phyloP scores from a whole-genome alignment of 2,797 vertebrate genomes.

The Notamacropus eugenii region DNA sequence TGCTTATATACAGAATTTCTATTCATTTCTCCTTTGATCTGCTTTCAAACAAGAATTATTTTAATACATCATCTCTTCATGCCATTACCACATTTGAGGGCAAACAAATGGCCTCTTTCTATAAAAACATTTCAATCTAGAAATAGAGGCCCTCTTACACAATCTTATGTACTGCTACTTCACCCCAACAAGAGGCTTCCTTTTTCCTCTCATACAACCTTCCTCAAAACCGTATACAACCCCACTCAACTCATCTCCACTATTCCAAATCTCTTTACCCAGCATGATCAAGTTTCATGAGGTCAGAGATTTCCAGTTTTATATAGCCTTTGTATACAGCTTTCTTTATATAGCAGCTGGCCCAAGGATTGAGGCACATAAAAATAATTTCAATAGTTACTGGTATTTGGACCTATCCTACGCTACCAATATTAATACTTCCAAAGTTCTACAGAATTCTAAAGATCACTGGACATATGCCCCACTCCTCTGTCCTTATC shows the following conservation, averaged over 20 bases:
- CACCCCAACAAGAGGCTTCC: background rate
- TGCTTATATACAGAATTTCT: background rate
- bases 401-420: background rate
- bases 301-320: background rate
- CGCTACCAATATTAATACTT: background rate
- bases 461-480: background rate
- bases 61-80: conserved; percentile 22
- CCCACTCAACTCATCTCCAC: background rate
- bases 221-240: background rate
- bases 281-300: background rate
- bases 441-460: background rate
- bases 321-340: background rate
- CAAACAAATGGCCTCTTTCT: background rate
- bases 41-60: conserved; percentile 38
- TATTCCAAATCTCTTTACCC: background rate
- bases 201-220: background rate
- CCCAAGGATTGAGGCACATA: background rate
- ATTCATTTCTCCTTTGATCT: conserved; percentile 32
- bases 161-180: conserved; percentile 8
- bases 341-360: background rate
- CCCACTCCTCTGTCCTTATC: background rate
- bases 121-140: background rate
- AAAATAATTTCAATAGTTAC: background rate
- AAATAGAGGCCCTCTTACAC: background rate
- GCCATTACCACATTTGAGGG: background rate